phyloP scores from a whole-genome alignment of 1,140 invertebrate species.

The Galleria mellonella region DNA sequence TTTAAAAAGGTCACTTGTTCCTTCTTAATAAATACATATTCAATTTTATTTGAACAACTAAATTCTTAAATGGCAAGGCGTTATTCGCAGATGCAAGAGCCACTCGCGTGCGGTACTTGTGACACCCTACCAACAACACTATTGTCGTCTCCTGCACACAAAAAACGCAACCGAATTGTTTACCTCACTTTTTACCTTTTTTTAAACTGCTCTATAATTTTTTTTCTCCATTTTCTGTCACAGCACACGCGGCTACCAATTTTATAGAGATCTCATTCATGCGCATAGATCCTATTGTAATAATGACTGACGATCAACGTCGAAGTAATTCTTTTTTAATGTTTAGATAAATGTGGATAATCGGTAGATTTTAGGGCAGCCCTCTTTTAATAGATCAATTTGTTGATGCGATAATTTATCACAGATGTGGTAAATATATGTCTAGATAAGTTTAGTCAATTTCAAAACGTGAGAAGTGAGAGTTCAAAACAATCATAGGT shows the following conservation, averaged over 20 bases:
- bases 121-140: conserved; percentile 48
- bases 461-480: too few species aligned
- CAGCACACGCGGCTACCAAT: conserved; percentile 47
- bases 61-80: conserved; percentile 5
- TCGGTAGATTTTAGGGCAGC: conserved; percentile 25
- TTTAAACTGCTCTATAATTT: conserved; percentile 56
- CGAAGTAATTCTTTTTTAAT: conserved; percentile 57
- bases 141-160: conserved; percentile 40
- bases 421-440: not conserved
- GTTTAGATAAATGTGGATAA: conserved; percentile 58
- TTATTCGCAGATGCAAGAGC: conserved; percentile 27
- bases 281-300: conserved; percentile 48
- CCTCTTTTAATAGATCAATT: conserved; percentile 27
- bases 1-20: too few species aligned
- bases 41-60: too few species aligned
- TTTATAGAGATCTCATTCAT: conserved; percentile 49
- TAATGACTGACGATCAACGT: conserved; percentile 24
- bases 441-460: too few species aligned
- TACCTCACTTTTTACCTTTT: conserved; percentile 71
- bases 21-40: too few species aligned
- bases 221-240: conserved; percentile 59
- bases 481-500: too few species aligned
- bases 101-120: conserved; percentile 50
- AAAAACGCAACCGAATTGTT: conserved; percentile 65
- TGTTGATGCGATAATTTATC: conserved; percentile 7